Base-by-base conservation (phyloP, 1,140 invertebrate species). In the Apis dorsata region DNA sequence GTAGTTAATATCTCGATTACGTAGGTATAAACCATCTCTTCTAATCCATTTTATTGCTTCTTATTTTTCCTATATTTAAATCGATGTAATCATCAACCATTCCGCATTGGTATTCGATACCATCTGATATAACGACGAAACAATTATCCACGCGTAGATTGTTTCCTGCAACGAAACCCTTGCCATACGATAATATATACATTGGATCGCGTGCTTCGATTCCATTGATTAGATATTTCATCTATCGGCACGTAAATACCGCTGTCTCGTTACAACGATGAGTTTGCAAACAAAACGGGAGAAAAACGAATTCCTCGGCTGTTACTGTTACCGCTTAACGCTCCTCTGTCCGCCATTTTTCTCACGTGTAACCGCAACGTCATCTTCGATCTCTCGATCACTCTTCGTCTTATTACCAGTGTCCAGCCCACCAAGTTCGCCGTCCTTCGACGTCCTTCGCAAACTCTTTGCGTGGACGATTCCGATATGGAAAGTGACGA, bases 181-280 rank as follows among this genome's bases (percentile, higher is more conserved):
- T 15, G 28, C 17, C 21, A 15, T 68, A 84, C 59, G 77, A 83
- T 70, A 59, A 59, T 21, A 71, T 49, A 17, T 2, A 21, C 28
- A 65, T 62, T 49, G 81, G 49, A 77, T 53, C 60, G 55, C 49
- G 44, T 49, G 63, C 65, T 84, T 63, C 49, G 55, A 59, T 68
- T 72, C 63, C 28, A 74, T 59, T 75, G 72, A 80, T 63, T 66
- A 60, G 63, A 55, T 63, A 62, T 59, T 76, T 70, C 78, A 74
- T 69, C 75, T 55, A 63, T 74, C 69, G 70, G 13, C 44, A 1
- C 66, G 72, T 66, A 70, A 66, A 75, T 85, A 63, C 78, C 44
- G 78, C 78, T 72, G 74, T 62, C 76, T 82, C 73, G 79, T 86
- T 87, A 83, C 24, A 69, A 85, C 59, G 84, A 87, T 87, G 85